Evolutionary conservation across 2,888 invertebrate genomes (phyloP), one percentile per base, ranked within the genome.

Genomic region (Rapana venosa): DNA sequence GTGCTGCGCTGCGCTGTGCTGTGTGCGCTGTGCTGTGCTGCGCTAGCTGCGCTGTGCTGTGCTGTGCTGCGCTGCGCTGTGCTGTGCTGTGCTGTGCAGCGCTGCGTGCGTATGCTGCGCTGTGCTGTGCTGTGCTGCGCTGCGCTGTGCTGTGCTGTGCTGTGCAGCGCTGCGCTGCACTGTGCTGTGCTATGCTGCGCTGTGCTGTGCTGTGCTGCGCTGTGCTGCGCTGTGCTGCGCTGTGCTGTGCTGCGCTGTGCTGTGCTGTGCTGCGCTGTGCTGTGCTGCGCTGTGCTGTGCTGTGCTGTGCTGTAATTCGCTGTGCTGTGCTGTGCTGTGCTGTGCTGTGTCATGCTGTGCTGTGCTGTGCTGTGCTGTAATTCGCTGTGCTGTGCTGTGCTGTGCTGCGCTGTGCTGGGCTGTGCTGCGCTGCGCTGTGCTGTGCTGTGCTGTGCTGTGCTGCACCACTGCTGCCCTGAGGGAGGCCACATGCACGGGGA

Each of bases 391-490:
- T 70, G 70, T 70, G 70, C 70, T 22, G 26, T 70, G 70, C 70
- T 22, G 70, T 70, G 70, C 70, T 22, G 70, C 22, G 70, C 70
- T 70, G 70, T 70, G 22, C 74, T 74, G 74, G 5, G 4, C 74
- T 74, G 74, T 70, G 30, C 74, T 74, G 74, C 26, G n/a, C 2
- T 74, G 70, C 22, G 70, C 70, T 22, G 70, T 70, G 26, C 74
- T 74, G n/a, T 74, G 74, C n/a, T 8, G n/a, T n/a, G 74, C 74
- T 74, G 74, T 74, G 74, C 74, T 74, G 74, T n/a, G n/a, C 22
- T 30, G 30, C n/a, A 26, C 74, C 30, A 2, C 47, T 47, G 47
- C 47, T 47, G 47, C 47, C 47, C 47, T 47, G 47, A 8, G 47
- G 47, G 47, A 47, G 47, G 47, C 8, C 8, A 47, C 47, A 47